Evolutionary conservation across 2,797 vertebrate species (phyloP).

Genomic region (Tamandua tetradactyla): DNA sequence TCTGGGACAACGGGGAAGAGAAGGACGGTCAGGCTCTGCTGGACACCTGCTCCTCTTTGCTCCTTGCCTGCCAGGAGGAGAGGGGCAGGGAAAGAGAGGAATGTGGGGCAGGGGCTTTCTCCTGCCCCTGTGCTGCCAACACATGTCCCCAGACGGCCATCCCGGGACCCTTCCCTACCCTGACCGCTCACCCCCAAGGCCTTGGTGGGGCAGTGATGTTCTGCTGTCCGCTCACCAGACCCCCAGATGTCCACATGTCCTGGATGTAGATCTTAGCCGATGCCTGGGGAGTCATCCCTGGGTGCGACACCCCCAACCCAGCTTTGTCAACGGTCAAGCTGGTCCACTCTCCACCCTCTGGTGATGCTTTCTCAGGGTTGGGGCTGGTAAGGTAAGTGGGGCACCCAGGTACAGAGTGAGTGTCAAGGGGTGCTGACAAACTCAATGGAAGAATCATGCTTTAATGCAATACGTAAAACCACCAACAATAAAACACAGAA

Average conservation of each 20-base stretch:
- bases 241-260: fast-evolving
- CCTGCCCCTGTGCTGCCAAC: fast-evolving
- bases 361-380: too few species aligned
- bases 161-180: too few species aligned
- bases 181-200: fast-evolving
- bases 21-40: background rate
- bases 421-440: fast-evolving
- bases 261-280: fast-evolving
- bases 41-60: background rate
- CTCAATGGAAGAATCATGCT: fast-evolving
- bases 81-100: too few species aligned
- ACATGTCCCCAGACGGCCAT: too few species aligned
- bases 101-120: fast-evolving
- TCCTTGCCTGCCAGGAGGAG: fast-evolving
- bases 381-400: background rate
- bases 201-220: background rate
- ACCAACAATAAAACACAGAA: background rate
- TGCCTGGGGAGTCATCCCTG: fast-evolving
- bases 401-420: fast-evolving
- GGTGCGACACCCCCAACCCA: fast-evolving
- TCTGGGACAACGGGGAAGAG: fast-evolving
- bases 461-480: background rate
- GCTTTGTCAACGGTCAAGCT: fast-evolving
- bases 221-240: background rate
- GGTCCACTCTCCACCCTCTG: fast-evolving